phyloP scores from a whole-genome alignment of 2,797 vertebrate genomes.

The Sphenopsis melanotis region DNA sequence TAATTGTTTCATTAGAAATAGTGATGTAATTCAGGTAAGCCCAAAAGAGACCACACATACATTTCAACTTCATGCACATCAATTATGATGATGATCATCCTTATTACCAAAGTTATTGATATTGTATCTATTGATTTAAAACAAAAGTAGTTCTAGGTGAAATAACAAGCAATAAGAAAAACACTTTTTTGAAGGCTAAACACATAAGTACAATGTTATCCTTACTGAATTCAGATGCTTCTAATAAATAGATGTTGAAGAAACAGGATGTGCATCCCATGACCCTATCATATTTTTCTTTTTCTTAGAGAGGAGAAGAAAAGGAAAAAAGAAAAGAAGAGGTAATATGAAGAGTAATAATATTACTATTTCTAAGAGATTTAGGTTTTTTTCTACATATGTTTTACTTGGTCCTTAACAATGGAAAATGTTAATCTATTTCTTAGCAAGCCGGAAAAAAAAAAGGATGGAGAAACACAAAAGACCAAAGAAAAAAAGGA shows the following conservation, averaged over 20 bases:
- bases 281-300: neutral
- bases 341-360: slow-evolving; percentile 57
- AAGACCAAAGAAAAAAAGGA: slow-evolving; percentile 76
- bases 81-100: neutral
- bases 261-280: neutral
- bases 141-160: neutral
- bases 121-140: neutral
- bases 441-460: slow-evolving; percentile 79
- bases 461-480: slow-evolving; percentile 72
- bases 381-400: neutral
- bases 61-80: neutral
- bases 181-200: neutral
- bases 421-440: neutral
- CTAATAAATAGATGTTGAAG: neutral
- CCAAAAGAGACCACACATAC: neutral
- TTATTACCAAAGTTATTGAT: neutral
- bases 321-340: slow-evolving; percentile 80
- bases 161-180: neutral
- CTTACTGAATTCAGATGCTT: neutral
- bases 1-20: neutral
- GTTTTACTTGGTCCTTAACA: neutral
- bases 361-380: neutral
- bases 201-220: neutral
- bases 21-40: neutral
- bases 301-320: slow-evolving; percentile 76